Conservation (phyloP, 2,797 vertebrate genomes). For the Lepidocolaptes lacrymiger region DNA sequence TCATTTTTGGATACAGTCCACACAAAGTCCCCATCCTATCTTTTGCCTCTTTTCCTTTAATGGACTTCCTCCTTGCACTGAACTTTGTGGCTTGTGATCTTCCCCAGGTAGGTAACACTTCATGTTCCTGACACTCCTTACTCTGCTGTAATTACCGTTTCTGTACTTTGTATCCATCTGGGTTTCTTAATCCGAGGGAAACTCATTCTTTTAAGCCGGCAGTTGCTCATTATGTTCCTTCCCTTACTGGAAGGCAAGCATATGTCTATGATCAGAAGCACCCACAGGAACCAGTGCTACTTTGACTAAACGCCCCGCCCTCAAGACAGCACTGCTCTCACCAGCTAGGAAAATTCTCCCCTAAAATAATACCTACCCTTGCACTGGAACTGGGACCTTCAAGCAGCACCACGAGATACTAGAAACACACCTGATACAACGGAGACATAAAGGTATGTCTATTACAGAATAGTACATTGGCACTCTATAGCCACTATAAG, state of each 20-base stretch:
- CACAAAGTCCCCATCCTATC: neutral
- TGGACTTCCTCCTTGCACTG: neutral
- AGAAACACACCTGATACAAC: neutral
- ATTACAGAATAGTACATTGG: accelerated
- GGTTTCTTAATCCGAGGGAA: neutral
- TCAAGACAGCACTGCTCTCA: neutral
- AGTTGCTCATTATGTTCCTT: neutral
- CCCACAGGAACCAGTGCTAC: neutral
- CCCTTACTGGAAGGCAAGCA: neutral
- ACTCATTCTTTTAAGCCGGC: neutral
- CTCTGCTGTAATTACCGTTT: neutral
- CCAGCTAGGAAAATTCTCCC: neutral
- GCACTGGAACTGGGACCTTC: neutral
- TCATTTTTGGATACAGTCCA: neutral
- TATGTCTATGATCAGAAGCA: neutral
- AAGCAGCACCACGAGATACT: neutral
- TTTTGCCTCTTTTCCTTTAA: neutral
- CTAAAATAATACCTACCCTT: neutral
- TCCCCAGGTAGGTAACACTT: neutral
- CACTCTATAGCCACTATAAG: accelerated
- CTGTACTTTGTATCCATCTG: neutral
- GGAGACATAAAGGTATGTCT: neutral
- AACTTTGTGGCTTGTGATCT: neutral
- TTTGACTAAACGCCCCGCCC: neutral
- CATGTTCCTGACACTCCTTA: neutral